These are phyloP conservation scores for Dolichopus griseipennis DNA, from an alignment of 2,888 invertebrate species.

Conservation along the genomic window DNA sequence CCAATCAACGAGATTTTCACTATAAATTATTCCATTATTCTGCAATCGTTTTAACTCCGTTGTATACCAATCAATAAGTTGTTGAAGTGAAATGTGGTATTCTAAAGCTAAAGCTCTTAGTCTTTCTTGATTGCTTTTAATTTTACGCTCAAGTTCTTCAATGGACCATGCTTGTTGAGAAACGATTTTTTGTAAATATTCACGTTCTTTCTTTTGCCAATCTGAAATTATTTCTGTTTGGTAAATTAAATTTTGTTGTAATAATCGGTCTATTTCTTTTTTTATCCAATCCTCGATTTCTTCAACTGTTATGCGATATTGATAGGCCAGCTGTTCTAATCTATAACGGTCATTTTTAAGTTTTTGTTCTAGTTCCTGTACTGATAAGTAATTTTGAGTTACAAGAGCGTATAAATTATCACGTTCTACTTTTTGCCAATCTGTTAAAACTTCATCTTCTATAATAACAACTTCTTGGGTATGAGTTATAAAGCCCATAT, in stretches of 20 bases:
- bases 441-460: conserved; percentile 33
- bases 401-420: conserved; percentile 35
- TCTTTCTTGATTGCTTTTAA: conserved; percentile 29
- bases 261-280: conserved; percentile 34
- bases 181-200: conserved; percentile 34
- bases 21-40: conserved; percentile 28
- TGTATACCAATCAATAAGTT: conserved; percentile 34
- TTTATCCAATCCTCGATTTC: conserved; percentile 37
- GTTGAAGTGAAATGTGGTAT: conserved; percentile 30
- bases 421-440: conserved; percentile 38
- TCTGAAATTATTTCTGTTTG: conserved; percentile 35
- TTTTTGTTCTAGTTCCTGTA: conserved; percentile 38
- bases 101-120: conserved; percentile 28
- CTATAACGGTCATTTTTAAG: conserved; percentile 33
- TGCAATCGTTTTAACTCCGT: conserved; percentile 30
- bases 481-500: conserved; percentile 28
- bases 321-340: conserved; percentile 34
- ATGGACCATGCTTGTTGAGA: conserved; percentile 17
- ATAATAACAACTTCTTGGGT: background rate
- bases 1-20: conserved; percentile 30
- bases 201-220: conserved; percentile 38
- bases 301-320: conserved; percentile 36
- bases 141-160: conserved; percentile 33
- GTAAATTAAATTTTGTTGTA: conserved; percentile 35
- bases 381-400: conserved; percentile 35